Evolutionary conservation across 1,140 invertebrate species (phyloP).

Genomic region (Meloidogyne hapla): DNA sequence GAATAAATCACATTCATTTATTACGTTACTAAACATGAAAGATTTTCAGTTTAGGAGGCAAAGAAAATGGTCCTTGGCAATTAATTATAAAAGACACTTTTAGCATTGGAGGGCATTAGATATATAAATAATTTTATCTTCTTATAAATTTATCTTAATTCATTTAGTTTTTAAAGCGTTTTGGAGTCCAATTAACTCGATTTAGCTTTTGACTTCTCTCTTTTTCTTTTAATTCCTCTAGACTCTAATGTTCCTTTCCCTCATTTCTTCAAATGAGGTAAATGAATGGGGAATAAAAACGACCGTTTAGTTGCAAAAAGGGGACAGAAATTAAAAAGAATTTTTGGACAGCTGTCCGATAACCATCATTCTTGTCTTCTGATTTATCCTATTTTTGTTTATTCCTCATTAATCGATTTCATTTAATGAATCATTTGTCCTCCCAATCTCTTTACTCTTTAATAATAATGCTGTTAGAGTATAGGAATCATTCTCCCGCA

Average conservation of each 20-base stretch:
- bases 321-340: not conserved
- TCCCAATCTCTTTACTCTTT: no score
- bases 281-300: not conserved
- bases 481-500: no score
- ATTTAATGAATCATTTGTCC: no score
- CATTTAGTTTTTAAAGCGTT: not conserved
- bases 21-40: not conserved
- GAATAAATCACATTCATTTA: not conserved
- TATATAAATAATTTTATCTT: not conserved
- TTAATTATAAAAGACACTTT: not conserved
- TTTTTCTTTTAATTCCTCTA: not conserved
- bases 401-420: no score
- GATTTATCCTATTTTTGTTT: not conserved
- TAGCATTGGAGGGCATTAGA: not conserved
- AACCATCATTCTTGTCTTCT: not conserved
- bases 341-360: slow-evolving; percentile 1
- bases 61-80: not conserved
- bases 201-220: no score
- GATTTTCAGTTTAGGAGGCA: not conserved
- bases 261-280: not conserved
- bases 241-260: not conserved
- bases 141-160: no score
- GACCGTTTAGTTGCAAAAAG: not conserved
- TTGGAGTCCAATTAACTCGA: no score
- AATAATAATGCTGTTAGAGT: no score